Evolutionary conservation across 2,888 invertebrate species (phyloP).

Genomic region (Pyrgus malvae): DNA sequence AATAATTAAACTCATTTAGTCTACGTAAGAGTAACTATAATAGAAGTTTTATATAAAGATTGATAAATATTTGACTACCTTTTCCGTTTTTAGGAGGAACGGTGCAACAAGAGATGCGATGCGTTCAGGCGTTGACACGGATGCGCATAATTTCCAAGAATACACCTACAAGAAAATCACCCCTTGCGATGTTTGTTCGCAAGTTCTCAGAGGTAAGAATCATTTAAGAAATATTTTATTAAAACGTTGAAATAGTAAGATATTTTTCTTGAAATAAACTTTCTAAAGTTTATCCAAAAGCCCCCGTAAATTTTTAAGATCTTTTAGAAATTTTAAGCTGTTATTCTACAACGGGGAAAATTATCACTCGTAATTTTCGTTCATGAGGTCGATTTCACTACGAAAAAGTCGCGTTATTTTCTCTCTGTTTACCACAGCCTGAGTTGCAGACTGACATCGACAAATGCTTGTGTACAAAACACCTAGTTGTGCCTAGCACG

Average conservation of each 20-base stretch:
- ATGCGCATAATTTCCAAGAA: constrained; percentile 94
- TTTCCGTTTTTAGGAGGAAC: constrained; percentile 83
- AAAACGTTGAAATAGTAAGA: no score
- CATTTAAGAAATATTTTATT: no score
- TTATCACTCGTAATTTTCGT: no score
- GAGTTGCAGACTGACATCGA: constrained; percentile 40
- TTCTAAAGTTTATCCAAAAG: no score
- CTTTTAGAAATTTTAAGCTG: no score
- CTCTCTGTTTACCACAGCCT: constrained; percentile 38
- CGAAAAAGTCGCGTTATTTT: constrained; percentile 16
- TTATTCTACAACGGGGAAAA: no score
- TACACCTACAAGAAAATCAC: constrained; percentile 98
- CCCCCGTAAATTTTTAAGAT: no score
- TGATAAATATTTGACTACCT: no score
- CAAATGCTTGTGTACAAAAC: constrained; percentile 4
- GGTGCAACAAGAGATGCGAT: constrained; percentile 85
- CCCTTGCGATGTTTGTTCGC: constrained; percentile 96
- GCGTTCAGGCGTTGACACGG: constrained; percentile 82
- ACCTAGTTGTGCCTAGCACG: constrained; percentile 20
- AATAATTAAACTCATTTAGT: no score
- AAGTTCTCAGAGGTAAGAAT: constrained; percentile 91
- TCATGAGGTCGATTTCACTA: no score
- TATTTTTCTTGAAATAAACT: background rate
- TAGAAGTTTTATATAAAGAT: no score
- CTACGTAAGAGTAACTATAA: no score